Percentiles rank a stretch among this genome's conserved stretches.
phyloP scores from a whole-genome alignment of 1,140 invertebrate genomes.

The Orius laevigatus region DNA sequence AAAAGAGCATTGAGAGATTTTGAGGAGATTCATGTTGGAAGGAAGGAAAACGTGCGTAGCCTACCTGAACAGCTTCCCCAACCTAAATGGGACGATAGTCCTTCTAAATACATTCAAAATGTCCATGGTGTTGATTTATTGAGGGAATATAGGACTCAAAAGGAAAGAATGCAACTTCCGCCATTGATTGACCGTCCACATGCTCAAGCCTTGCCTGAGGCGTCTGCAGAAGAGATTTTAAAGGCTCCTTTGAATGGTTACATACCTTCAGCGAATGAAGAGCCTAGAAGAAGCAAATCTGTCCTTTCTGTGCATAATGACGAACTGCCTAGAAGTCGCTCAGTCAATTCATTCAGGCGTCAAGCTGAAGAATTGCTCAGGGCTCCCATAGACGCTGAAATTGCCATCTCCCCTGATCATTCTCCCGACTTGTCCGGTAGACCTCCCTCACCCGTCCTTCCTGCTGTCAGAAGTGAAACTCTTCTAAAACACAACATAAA shows the following conservation, averaged over 20 bases:
- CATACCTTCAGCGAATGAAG: too few relatives aligned
- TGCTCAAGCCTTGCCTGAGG: not conserved
- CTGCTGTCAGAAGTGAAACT: slow-evolving; percentile 6
- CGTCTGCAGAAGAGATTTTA: not conserved
- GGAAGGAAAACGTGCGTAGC: too few relatives aligned
- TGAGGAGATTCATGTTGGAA: too few relatives aligned
- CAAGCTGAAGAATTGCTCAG: slow-evolving; percentile 1
- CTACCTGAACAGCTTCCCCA: slow-evolving; percentile 1
- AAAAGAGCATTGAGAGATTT: too few relatives aligned
- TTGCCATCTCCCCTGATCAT: not conserved
- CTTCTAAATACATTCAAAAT: not conserved
- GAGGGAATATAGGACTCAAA: slow-evolving; percentile 1
- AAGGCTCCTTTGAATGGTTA: too few relatives aligned
- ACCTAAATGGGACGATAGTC: not conserved
- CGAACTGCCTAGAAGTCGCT: too few relatives aligned
- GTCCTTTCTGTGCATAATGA: too few relatives aligned
- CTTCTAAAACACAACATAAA: slow-evolving; percentile 7
- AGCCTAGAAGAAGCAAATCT: too few relatives aligned
- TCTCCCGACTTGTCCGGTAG: not conserved
- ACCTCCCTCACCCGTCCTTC: slow-evolving; percentile 4
- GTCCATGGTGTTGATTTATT: slow-evolving; percentile 4
- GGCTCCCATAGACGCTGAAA: slow-evolving; percentile 8
- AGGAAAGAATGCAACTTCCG: slow-evolving; percentile 6
- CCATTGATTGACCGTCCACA: slow-evolving; percentile 2
- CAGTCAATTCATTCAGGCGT: not conserved